A percentile compares a stretch with the other conserved stretches of the same genome.
These are phyloP conservation scores for Crypturellus undulatus DNA, from an alignment of 2,113 vertebrate species.

Conservation along the genomic window DNA sequence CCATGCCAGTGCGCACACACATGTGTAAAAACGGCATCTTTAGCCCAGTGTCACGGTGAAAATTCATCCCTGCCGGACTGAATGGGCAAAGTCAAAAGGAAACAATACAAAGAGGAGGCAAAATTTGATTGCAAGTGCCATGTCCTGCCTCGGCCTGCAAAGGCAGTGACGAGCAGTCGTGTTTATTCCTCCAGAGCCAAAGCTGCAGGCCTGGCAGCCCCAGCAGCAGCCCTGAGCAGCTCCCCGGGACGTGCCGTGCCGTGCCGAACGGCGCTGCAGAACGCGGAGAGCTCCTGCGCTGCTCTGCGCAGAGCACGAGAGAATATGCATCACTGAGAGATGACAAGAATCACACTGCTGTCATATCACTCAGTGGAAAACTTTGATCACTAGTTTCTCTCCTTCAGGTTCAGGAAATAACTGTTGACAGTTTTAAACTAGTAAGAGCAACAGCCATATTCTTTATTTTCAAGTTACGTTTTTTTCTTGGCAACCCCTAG, in stretches of 20 bases:
- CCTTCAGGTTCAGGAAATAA: neutral
- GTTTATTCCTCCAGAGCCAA: neutral
- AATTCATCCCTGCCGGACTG: rapidly evolving
- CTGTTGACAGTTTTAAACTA: neutral
- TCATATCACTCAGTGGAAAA: neutral
- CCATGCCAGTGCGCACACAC: too few relatives aligned
- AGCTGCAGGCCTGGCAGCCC: neutral
- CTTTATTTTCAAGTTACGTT: neutral
- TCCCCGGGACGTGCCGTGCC: neutral
- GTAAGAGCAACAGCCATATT: neutral
- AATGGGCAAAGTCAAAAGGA: too few relatives aligned
- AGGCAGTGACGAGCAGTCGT: neutral
- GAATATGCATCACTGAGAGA: neutral
- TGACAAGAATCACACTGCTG: neutral
- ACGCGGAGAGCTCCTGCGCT: neutral
- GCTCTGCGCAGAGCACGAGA: neutral
- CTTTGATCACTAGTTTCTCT: neutral
- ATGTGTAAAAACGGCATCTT: neutral
- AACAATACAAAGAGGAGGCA: neutral
- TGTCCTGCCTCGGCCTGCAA: neutral
- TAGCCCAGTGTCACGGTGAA: neutral
- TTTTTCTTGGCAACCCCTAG: neutral
- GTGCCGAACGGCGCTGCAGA: neutral
- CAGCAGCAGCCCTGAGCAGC: neutral
- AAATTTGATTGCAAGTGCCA: neutral